Percentiles rank a stretch among this genome's conserved stretches.
phyloP scores from a whole-genome alignment of 2,888 invertebrate genomes.

The Eristalis intricaria region DNA sequence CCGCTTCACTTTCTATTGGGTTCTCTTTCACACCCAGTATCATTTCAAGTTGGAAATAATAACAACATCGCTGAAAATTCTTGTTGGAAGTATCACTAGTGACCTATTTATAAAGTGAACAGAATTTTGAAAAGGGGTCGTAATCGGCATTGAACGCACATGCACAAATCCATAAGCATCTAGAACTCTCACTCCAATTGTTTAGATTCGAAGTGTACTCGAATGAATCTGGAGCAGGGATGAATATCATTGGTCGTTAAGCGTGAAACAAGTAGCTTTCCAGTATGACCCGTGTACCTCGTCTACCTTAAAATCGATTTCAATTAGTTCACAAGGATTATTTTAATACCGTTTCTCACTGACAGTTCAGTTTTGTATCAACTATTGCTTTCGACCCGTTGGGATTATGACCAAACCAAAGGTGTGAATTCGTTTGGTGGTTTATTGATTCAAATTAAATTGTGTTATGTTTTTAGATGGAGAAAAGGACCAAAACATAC shows the following conservation, averaged over 20 bases:
- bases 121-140: conserved; percentile 39
- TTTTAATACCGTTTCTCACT: conserved; percentile 25
- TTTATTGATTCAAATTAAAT: not conserved
- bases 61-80: not conserved
- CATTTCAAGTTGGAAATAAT: conserved; percentile 20
- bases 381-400: not conserved
- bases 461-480: not conserved
- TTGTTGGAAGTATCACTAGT: conserved; percentile 38
- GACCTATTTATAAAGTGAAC: conserved; percentile 61
- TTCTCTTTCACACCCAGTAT: not conserved
- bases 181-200: conserved; percentile 31
- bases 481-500: conserved; percentile 77
- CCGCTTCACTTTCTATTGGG: not conserved
- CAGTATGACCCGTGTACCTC: not conserved
- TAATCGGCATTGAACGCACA: not conserved
- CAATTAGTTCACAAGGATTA: conserved; percentile 58
- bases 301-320: conserved; percentile 23
- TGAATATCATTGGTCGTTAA: conserved; percentile 31
- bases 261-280: conserved; percentile 1
- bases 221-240: conserved; percentile 43
- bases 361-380: conserved; percentile 42
- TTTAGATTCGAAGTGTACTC: conserved; percentile 42
- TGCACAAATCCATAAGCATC: not conserved
- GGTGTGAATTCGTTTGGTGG: conserved; percentile 24
- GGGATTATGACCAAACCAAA: conserved; percentile 30